Base-by-base conservation (phyloP, 2,888 invertebrate species). In the Zele albiditarsus region DNA sequence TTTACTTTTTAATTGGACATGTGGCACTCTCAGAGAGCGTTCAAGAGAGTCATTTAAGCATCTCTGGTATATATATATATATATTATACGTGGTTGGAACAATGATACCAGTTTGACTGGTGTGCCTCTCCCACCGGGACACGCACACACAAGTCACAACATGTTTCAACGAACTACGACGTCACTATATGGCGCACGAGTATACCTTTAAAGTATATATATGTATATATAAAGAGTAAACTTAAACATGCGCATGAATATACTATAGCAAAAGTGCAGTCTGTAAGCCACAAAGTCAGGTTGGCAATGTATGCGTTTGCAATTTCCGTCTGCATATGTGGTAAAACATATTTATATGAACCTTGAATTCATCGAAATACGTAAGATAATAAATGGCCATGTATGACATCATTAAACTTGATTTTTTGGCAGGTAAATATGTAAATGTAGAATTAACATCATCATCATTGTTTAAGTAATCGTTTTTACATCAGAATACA, bases 41-140 rank as follows among this genome's bases (percentile, higher is more conserved):
- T n/a, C n/a, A n/a, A n/a, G n/a, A n/a, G n/a, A n/a, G n/a, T n/a
- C n/a, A n/a, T n/a, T n/a, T n/a, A n/a, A n/a, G n/a, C n/a, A n/a
- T n/a, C n/a, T n/a, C n/a, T n/a, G n/a, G 16, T 49, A 49, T 49
- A 49, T 42, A 42, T 2, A 42, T 42, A 42, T 42, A 49, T 42
- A 53, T 66, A 71, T 31, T 72, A 77, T 71, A 74, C 57, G 77
- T 74, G 70, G 79, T 77, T 79, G 80, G 82, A 85, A 86, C 86
- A 86, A 86, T 86, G 85, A 86, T 86, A 86, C 85, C 85, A 84
- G 86, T 85, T 85, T 85, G 86, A 86, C 86, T 84, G 85, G 86
- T 85, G 84, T 79, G 80, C 78, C 82, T 83, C 84, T 82, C 83
- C 82, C 81, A 80, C 82, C 74, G 75, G 49, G 27, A 23, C 69